These are phyloP conservation scores for Polypedilum pembai DNA, from an alignment of 1,140 invertebrate species.

Conservation along the genomic window DNA sequence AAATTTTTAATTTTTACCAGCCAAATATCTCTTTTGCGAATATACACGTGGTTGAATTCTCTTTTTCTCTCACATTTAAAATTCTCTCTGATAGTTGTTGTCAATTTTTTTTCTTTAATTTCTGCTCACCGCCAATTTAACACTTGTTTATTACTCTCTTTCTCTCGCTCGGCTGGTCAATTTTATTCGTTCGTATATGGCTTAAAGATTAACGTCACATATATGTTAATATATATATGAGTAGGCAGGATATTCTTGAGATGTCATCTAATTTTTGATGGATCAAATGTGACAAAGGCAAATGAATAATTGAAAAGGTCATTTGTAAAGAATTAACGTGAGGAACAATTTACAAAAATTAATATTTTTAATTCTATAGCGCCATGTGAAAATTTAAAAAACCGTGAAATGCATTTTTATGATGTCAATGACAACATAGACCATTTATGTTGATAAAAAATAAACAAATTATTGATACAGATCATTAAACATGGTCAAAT, in stretches of 20 bases:
- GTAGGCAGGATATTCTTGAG: neutral
- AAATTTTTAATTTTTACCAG: neutral
- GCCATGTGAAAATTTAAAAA: too few species aligned
- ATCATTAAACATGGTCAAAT: neutral
- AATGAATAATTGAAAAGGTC: too few species aligned
- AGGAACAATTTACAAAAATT: too few species aligned
- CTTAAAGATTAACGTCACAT: neutral
- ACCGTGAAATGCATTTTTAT: too few species aligned
- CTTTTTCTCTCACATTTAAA: neutral
- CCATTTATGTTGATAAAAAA: too few species aligned
- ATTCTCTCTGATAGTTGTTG: neutral
- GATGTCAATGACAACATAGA: too few species aligned
- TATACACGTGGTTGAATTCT: neutral
- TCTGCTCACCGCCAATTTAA: neutral
- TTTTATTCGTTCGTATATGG: neutral
- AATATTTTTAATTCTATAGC: too few species aligned
- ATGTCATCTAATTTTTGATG: neutral
- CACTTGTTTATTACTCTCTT: neutral
- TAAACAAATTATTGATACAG: neutral
- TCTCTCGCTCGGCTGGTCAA: neutral
- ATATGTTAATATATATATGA: neutral
- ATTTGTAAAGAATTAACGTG: too few species aligned
- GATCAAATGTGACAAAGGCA: too few species aligned
- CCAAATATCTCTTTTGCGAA: too few species aligned
- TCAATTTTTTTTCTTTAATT: neutral